Evolutionary conservation across 2,113 vertebrate species (phyloP), one percentile per base, ranked within the genome.

Genomic region (Erythrolamprus reginae): DNA sequence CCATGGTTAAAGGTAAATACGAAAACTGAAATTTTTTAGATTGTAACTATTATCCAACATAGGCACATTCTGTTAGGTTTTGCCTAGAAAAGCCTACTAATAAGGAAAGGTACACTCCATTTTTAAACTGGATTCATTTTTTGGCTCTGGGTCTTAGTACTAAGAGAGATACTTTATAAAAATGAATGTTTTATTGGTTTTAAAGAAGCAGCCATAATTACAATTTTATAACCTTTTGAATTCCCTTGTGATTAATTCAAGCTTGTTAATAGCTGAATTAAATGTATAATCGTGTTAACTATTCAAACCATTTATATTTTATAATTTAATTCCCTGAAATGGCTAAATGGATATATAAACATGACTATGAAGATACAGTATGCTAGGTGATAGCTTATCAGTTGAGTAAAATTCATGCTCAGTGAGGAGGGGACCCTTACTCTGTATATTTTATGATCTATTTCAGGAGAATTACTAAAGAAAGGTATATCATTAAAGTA

Each of bases 241-340:
- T 91, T 17, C 56, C 90, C 86, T 48, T 89, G 88, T 82, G 26
- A 89, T 87, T 89, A 91, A 90, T 77, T 82, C 47, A 86, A 51
- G 85, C 53, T 89, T 70, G 88, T 85, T 89, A 93, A 77, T 19
- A 47, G 61, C 89, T 42, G n/a, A 84, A 91, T 88, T 88, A 88
- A 91, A 84, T 91, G 88, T 91, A 92, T 47, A 48, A 82, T 52
- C 88, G 77, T 51, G 65, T 90, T 93, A 55, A 51, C 58, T 47
- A 90, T 19, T 89, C 65, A 92, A 83, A 84, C 24, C 61, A 88
- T 47, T 90, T 26, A 84, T 61, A 88, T 55, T 83, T 77, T 42
- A 23, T 83, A 52, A 91, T 93, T 58, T 86, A 92, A 91, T 52
- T 83, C 61, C 53, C 23, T 33, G n/a, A 56, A 70, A 45, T 26